Evolutionary conservation across 2,888 invertebrate species (phyloP).

Genomic region (Agrochola litura): DNA sequence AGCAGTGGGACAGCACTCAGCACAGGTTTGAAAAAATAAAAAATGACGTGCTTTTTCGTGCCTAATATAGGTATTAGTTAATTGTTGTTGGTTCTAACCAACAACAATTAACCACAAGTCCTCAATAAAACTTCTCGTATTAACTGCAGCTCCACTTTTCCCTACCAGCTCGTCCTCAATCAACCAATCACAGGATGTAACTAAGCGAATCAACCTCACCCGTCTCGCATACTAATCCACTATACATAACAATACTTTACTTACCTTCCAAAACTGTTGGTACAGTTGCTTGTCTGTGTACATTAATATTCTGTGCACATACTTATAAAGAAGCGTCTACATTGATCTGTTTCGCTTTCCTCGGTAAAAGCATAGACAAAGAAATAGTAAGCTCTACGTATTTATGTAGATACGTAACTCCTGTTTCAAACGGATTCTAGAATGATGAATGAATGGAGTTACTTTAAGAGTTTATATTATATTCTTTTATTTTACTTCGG

Average conservation of each 20-base stretch:
- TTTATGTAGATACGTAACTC: not conserved
- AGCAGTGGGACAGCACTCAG: too few species aligned
- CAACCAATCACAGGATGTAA: slow-evolving; percentile 37
- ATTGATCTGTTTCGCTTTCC: slow-evolving; percentile 74
- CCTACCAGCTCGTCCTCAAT: slow-evolving; percentile 15
- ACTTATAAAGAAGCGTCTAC: slow-evolving; percentile 32
- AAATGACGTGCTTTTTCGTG: too few species aligned
- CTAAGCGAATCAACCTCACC: slow-evolving; percentile 27
- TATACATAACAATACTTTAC: slow-evolving; percentile 21
- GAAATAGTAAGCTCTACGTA: not conserved
- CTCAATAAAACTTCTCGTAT: not conserved
- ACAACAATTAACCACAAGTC: too few species aligned
- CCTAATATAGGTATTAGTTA: too few species aligned
- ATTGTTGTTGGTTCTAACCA: too few species aligned
- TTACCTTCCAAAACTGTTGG: slow-evolving; percentile 32
- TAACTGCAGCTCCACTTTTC: slow-evolving; percentile 33
- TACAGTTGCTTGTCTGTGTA: slow-evolving; percentile 21
- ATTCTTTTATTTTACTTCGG: too few species aligned
- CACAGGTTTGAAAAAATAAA: too few species aligned
- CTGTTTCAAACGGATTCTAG: too few species aligned
- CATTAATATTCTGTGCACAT: slow-evolving; percentile 52
- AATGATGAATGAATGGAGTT: too few species aligned
- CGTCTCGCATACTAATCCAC: slow-evolving; percentile 55
- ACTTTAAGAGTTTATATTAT: too few species aligned
- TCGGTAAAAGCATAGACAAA: slow-evolving; percentile 56